A percentile compares a stretch with the other conserved stretches of the same genome.
Evolutionary conservation across 2,888 invertebrate genomes (phyloP).

Genomic region (Gasteruption jaculator): DNA sequence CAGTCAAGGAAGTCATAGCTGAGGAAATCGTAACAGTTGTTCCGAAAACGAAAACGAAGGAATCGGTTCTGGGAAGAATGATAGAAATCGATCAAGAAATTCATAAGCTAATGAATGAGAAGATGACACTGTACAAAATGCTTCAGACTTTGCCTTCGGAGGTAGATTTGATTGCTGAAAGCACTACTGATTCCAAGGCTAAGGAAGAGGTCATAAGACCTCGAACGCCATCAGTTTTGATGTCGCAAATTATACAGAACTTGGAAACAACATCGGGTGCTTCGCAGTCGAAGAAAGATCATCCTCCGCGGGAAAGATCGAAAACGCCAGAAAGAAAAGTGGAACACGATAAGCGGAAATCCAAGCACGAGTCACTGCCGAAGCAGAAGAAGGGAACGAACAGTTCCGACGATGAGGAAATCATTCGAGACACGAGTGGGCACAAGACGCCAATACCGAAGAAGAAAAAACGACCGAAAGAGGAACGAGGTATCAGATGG

Average conservation of each 20-base stretch:
- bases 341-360: slow-evolving; percentile 10
- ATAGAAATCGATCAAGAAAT: slow-evolving; percentile 61
- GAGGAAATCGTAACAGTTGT: slow-evolving; percentile 10
- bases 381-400: slow-evolving; percentile 13
- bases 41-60: slow-evolving; percentile 16
- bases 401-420: slow-evolving; percentile 18
- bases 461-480: slow-evolving; percentile 15
- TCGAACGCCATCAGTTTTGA: slow-evolving; percentile 14
- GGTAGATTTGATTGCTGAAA: neutral
- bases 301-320: slow-evolving; percentile 9
- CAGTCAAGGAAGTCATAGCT: slow-evolving; percentile 23
- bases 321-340: slow-evolving; percentile 3
- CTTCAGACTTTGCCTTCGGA: slow-evolving; percentile 28
- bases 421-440: neutral
- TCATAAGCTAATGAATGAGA: slow-evolving; percentile 57
- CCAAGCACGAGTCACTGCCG: slow-evolving; percentile 13
- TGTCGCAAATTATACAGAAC: slow-evolving; percentile 19
- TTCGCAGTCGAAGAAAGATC: slow-evolving; percentile 5
- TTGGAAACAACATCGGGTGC: slow-evolving; percentile 11
- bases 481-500: slow-evolving; percentile 7
- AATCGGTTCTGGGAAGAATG: slow-evolving; percentile 55
- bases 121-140: slow-evolving; percentile 57
- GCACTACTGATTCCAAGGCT: neutral
- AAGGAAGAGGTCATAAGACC: slow-evolving; percentile 4
- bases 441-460: slow-evolving; percentile 4